Conservation (phyloP, 2,113 vertebrate genomes). For the Tonatia bakeri region DNA sequence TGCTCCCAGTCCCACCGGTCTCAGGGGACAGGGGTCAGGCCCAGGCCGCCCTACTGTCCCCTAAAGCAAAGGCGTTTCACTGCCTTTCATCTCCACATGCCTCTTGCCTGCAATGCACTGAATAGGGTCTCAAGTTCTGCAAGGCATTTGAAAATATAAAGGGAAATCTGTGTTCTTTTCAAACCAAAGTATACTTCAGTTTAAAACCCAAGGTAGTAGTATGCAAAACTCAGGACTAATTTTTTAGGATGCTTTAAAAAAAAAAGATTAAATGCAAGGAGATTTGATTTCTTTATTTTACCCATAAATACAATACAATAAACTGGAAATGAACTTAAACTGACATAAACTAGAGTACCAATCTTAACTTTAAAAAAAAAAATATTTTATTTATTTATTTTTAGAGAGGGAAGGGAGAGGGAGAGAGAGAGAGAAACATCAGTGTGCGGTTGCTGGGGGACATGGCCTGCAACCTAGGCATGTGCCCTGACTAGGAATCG, state of each 20-base stretch:
- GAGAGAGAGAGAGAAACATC: no score
- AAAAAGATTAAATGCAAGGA: neutral
- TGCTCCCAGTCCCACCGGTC: neutral
- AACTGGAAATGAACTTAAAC: neutral
- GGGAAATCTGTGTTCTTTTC: constrained; percentile 14
- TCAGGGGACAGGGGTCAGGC: neutral
- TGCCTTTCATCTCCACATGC: neutral
- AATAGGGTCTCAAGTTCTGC: neutral
- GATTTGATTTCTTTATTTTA: neutral
- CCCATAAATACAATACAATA: neutral
- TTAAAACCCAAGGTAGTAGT: constrained; percentile 23
- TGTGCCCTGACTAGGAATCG: no score
- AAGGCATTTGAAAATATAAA: neutral
- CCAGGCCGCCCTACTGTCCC: neutral
- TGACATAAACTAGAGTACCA: neutral
- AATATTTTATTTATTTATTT: no score
- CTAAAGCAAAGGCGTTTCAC: neutral
- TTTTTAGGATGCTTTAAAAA: constrained; percentile 4
- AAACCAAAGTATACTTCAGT: constrained; percentile 2
- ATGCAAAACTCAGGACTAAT: neutral
- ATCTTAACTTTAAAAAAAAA: constrained; percentile 25
- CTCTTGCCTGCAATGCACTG: neutral
- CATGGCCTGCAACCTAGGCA: no score
- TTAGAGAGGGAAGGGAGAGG: no score
- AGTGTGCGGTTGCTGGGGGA: no score